Evolutionary conservation across 2,797 vertebrate species (phyloP), one percentile per base, ranked within the genome.

Genomic region (Telmatherina bonti): DNA sequence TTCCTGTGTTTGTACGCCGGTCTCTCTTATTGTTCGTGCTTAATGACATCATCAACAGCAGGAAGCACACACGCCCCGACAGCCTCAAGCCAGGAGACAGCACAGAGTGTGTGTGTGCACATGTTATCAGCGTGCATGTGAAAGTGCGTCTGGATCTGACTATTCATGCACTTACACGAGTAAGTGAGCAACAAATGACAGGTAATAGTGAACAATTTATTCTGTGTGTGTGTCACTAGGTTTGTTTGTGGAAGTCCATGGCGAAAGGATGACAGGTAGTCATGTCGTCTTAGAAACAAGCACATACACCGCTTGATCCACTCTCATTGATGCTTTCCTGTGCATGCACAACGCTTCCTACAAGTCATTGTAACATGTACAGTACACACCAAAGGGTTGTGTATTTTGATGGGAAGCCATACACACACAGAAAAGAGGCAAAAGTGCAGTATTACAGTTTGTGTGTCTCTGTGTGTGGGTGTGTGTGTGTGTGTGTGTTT

Each of bases 1-100:
- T 95, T 95, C 94, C 94, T 93, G 92, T 94, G 91, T 95, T 95
- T 95, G 94, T 94, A 82, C 31, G 78, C 92, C 83, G 78, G 82
- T 89, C 93, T 93, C 87, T 67, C 83, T 89, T 91, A 93, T 95
- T 95, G 93, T 94, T 94, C 84, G 52, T 78, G 72, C 64, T 64
- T 81, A 78, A 83, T 93, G 93, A 93, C 93, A 93, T 91, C 91
- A 93, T 74, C 84, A 76, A 18, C 82, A 87, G 72, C 85, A 93
- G 93, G 93, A 94, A 94, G 90, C 52, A 68, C 80, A 85, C 89
- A 90, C 85, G 70, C 85, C 83, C 83, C 26, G 33, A 57, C 64
- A 15, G 75, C 74, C 61, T 75, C 51, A 78, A 69, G 45, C 56
- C 66, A 53, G 72, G 76, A 74, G 76, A 54, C 79, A 64, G 47